A percentile compares a stretch with the other conserved stretches of the same genome.
These are phyloP conservation scores for Noctua janthe DNA, from an alignment of 2,888 invertebrate genomes.

Conservation along the genomic window DNA sequence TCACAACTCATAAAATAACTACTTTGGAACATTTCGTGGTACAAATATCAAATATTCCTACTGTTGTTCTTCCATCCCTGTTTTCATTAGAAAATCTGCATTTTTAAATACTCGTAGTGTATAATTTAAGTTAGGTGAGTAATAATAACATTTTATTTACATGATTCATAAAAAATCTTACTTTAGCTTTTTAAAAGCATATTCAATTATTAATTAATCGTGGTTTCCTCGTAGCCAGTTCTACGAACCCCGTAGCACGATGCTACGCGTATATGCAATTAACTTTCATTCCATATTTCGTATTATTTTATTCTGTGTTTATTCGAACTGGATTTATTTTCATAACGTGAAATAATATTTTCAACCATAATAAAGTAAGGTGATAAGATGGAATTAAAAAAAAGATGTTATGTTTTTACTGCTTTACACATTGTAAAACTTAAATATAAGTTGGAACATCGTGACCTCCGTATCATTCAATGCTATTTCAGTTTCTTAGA, in stretches of 20 bases:
- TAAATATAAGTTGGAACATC: background rate
- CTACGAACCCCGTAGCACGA: conserved; percentile 1
- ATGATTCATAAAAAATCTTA: background rate
- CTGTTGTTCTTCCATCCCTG: background rate
- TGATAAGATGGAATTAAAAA: background rate
- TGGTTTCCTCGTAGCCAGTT: conserved; percentile 1
- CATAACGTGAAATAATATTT: background rate
- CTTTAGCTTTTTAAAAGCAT: background rate
- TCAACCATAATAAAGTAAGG: background rate
- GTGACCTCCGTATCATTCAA: background rate
- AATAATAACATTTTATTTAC: background rate
- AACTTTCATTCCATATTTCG: background rate
- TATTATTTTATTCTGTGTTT: background rate
- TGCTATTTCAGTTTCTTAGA: background rate
- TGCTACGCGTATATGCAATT: background rate
- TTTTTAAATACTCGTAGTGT: background rate
- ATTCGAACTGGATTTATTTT: conserved; percentile 13
- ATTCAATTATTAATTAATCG: background rate
- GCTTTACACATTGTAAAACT: background rate
- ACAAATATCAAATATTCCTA: background rate
- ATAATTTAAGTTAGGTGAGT: background rate
- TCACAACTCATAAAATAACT: background rate
- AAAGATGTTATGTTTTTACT: background rate
- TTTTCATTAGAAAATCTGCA: background rate
- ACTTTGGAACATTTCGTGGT: background rate